phyloP scores from a whole-genome alignment of 2,113 vertebrate genomes.

The Otolemur garnettii region DNA sequence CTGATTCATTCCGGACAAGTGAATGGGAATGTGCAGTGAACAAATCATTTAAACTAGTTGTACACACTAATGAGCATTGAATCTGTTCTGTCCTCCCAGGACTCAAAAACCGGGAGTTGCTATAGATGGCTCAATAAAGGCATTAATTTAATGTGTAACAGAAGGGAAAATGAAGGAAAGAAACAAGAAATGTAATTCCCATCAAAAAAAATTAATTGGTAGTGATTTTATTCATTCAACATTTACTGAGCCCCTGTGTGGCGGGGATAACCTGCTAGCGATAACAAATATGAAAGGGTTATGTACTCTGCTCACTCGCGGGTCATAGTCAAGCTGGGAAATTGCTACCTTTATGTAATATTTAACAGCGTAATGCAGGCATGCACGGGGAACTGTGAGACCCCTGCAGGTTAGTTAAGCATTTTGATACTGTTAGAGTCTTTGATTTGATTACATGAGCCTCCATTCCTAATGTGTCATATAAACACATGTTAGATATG shows the following conservation, averaged over 20 bases:
- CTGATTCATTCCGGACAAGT: constrained; percentile 50
- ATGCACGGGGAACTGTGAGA: background rate
- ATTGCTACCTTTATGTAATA: background rate
- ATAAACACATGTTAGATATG: background rate
- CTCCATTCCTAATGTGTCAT: background rate
- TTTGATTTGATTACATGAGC: background rate
- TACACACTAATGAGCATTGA: constrained; percentile 66
- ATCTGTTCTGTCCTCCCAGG: constrained; percentile 63
- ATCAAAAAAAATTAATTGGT: constrained; percentile 54
- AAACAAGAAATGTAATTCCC: constrained; percentile 64
- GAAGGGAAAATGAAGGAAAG: constrained; percentile 70
- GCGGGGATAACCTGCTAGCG: background rate
- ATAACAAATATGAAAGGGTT: background rate
- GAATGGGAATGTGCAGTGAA: constrained; percentile 52
- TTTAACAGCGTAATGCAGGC: background rate
- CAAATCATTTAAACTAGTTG: constrained; percentile 72
- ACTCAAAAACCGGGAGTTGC: constrained; percentile 53
- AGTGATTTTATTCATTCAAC: constrained; percentile 69
- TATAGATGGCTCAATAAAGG: constrained; percentile 65
- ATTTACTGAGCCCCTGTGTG: background rate
- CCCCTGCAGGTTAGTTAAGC: background rate
- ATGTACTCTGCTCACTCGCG: background rate
- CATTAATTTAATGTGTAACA: constrained; percentile 69
- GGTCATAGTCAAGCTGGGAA: background rate
- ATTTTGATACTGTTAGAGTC: background rate